These are phyloP conservation scores for Archips xylosteana DNA, from an alignment of 2,888 invertebrate species.

Conservation along the genomic window DNA sequence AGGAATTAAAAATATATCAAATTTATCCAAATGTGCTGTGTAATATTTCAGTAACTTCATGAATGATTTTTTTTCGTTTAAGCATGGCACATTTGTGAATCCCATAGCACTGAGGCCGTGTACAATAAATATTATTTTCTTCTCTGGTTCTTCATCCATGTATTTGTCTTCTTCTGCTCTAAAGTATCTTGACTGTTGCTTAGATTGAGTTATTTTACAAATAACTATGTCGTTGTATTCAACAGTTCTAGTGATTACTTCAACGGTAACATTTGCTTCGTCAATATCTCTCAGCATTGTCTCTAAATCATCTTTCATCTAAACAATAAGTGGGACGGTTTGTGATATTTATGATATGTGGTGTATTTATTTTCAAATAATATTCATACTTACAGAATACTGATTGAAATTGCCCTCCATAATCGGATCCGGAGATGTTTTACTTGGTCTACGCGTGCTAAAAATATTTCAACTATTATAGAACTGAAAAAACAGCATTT, in stretches of 20 bases:
- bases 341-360: not conserved
- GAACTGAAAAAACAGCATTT: not conserved
- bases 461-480: not conserved
- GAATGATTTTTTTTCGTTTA: slow-evolving; percentile 48
- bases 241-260: slow-evolving; percentile 62
- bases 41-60: slow-evolving; percentile 60
- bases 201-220: slow-evolving; percentile 56
- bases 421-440: not conserved
- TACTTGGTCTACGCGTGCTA: not conserved
- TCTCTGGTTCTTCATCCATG: slow-evolving; percentile 61
- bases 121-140: slow-evolving; percentile 74
- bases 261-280: slow-evolving; percentile 56
- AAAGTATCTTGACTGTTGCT: slow-evolving; percentile 19
- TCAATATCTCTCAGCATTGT: slow-evolving; percentile 49
- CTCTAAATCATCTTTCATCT: slow-evolving; percentile 59
- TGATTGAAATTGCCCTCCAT: not conserved
- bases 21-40: slow-evolving; percentile 65
- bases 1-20: slow-evolving; percentile 75
- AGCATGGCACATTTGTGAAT: slow-evolving; percentile 47
- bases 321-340: not conserved
- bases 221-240: slow-evolving; percentile 71
- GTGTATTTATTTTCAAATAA: not conserved
- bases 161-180: slow-evolving; percentile 59
- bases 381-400: slow-evolving; percentile 2
- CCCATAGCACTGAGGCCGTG: slow-evolving; percentile 71